Evolutionary conservation across 2,888 invertebrate genomes (phyloP).

Genomic region (Xestia ashworthii): DNA sequence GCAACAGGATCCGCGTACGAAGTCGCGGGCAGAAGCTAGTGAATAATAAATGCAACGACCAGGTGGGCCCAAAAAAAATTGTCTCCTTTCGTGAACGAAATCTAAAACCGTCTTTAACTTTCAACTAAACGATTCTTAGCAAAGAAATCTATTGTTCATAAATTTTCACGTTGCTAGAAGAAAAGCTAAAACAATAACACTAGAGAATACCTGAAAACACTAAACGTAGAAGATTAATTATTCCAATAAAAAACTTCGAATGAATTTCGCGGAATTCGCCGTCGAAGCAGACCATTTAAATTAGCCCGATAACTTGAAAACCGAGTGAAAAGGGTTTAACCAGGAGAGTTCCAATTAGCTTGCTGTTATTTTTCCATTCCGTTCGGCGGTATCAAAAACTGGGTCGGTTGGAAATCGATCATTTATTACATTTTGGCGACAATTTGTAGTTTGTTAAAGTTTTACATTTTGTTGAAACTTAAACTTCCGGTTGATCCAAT

Average conservation of each 20-base stretch:
- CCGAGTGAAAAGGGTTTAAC: conserved; percentile 88
- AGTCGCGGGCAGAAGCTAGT: too few species aligned
- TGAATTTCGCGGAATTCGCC: conserved; percentile 81
- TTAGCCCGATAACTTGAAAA: conserved; percentile 89
- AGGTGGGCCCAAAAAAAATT: too few species aligned
- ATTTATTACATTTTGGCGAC: conserved; percentile 59
- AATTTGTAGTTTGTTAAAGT: conserved; percentile 37
- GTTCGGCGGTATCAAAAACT: conserved; percentile 79
- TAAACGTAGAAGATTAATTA: conserved; percentile 70
- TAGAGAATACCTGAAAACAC: conserved; percentile 57
- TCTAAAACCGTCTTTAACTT: conserved; percentile 1
- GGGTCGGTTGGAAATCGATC: conserved; percentile 80
- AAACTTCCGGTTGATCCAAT: background rate
- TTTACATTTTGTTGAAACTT: conserved; percentile 21
- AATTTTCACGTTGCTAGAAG: conserved; percentile 16
- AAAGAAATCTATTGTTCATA: conserved; percentile 7
- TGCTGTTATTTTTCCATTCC: conserved; percentile 90
- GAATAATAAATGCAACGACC: too few species aligned
- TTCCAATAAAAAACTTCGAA: conserved; percentile 78
- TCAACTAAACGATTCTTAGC: background rate
- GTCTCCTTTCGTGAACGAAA: too few species aligned
- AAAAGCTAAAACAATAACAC: conserved; percentile 51
- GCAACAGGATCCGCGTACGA: too few species aligned
- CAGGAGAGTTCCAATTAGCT: conserved; percentile 89
- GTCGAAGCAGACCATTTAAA: conserved; percentile 88